Conservation (phyloP, 2,797 vertebrate genomes). For the Pantherophis alleghaniensis region DNA sequence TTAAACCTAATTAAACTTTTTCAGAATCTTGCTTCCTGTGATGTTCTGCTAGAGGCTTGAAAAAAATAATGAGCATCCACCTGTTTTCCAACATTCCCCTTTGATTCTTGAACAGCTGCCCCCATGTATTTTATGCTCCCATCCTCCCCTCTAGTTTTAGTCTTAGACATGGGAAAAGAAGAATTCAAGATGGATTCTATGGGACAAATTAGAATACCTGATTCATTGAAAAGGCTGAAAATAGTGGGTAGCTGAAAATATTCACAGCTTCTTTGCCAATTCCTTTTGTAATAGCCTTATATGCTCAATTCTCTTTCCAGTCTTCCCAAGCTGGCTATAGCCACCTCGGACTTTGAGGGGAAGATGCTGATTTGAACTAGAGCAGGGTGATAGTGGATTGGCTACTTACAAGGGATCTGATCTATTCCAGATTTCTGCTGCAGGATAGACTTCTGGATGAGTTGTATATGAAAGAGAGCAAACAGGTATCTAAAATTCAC, state of each 20-base stretch:
- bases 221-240: not conserved
- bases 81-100: not conserved
- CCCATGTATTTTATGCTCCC: not conserved
- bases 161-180: not conserved
- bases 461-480: not conserved
- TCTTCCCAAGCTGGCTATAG: not conserved
- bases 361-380: not conserved
- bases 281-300: not conserved
- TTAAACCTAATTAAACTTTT: not conserved
- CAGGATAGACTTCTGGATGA: not conserved
- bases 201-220: not conserved
- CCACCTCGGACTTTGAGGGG: not conserved
- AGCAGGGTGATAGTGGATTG: not conserved
- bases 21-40: not conserved
- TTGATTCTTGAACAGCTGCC: not conserved
- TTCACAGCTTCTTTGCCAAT: not conserved
- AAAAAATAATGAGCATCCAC: not conserved
- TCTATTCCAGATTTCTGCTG: not conserved
- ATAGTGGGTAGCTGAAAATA: not conserved
- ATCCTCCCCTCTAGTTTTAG: not conserved
- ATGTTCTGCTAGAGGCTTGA: not conserved
- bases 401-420: not conserved
- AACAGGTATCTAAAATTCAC: not conserved
- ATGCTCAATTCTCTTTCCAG: not conserved
- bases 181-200: not conserved